Evolutionary conservation across 2,888 invertebrate species (phyloP), one percentile per base, ranked within the genome.

Genomic region (Liodrosophila aerea): DNA sequence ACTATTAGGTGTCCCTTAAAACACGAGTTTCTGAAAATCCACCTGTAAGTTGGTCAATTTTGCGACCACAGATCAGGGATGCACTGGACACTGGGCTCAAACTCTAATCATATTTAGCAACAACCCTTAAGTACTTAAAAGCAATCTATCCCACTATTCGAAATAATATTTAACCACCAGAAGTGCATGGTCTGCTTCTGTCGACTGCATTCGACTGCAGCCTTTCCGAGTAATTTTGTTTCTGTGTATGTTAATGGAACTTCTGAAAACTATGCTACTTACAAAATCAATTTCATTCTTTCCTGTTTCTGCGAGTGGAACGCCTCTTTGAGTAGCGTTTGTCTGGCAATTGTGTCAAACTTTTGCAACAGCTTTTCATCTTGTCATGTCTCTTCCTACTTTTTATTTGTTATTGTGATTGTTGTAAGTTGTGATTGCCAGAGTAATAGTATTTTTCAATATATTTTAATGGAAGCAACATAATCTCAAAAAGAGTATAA

Each of bases 281-380:
- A 80, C 75, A 75, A 78, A 78, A 77, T 78, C 78, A 78, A 78
- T 78, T 78, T 81, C 60, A 40, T 56, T 63, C 58, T 61, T 85
- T 82, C 78, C 82, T 49, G 64, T 64, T 57, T 43, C 57, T 27
- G 29, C 29, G 33, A 30, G 22, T 1, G 7, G 13, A 58, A 52
- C 68, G 54, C 33, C 34, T 61, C 34, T 58, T 46, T 57, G 36
- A 9, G 58, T 64, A 58, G 45, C 61, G 56, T 73, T n/a, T 67
- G 49, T 63, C 63, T 63, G 16, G 47, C 67, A 71, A 45, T 71
- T 64, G 72, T 83, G 80, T 78, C 68, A 70, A 64, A 80, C 54
- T 78, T 71, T 68, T 66, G 36, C 22, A 67, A 70, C 53, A 60
- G 52, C 46, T 53, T 60, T 56, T 36, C 63, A 56, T 43, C 63